These are phyloP conservation scores for Zoanthus sociatus DNA, from an alignment of 92 coral and sea anemone species.

Conservation along the genomic window DNA sequence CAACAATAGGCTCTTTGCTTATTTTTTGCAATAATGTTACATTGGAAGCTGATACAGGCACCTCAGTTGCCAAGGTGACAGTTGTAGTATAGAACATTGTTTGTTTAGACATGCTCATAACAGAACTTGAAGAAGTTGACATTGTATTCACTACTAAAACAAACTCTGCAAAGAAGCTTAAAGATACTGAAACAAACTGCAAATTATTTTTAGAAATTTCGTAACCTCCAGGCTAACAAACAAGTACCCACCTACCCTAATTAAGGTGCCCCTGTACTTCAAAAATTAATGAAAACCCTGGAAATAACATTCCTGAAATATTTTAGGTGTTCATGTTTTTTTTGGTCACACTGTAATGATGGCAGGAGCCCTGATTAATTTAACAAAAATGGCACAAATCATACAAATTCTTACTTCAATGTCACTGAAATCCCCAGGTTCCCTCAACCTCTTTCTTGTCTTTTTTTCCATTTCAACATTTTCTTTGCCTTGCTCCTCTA, in stretches of 20 bases:
- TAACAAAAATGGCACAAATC: too few species aligned
- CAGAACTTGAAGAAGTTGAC: slow-evolving; percentile 49
- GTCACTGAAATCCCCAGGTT: slow-evolving; percentile 75
- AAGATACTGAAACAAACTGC: too few species aligned
- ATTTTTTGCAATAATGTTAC: slow-evolving; percentile 32
- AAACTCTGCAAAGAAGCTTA: too few species aligned
- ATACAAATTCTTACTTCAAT: slow-evolving; percentile 21
- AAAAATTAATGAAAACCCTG: too few species aligned
- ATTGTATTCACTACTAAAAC: neutral
- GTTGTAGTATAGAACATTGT: slow-evolving; percentile 16
- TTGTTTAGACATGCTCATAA: neutral
- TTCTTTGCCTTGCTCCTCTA: slow-evolving; percentile 61
- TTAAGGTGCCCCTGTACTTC: too few species aligned
- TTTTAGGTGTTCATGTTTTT: too few species aligned
- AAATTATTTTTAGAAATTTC: too few species aligned
- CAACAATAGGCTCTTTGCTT: slow-evolving; percentile 9
- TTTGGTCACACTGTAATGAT: too few species aligned
- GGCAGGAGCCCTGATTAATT: too few species aligned
- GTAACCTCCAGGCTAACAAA: too few species aligned
- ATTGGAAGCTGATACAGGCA: slow-evolving; percentile 30
- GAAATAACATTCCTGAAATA: too few species aligned
- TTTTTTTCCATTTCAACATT: slow-evolving; percentile 65
- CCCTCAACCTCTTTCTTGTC: slow-evolving; percentile 73
- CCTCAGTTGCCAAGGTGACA: slow-evolving; percentile 30
- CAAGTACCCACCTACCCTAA: too few species aligned